phyloP scores from a whole-genome alignment of 1,140 invertebrate species.

The Saxidomus purpurata region DNA sequence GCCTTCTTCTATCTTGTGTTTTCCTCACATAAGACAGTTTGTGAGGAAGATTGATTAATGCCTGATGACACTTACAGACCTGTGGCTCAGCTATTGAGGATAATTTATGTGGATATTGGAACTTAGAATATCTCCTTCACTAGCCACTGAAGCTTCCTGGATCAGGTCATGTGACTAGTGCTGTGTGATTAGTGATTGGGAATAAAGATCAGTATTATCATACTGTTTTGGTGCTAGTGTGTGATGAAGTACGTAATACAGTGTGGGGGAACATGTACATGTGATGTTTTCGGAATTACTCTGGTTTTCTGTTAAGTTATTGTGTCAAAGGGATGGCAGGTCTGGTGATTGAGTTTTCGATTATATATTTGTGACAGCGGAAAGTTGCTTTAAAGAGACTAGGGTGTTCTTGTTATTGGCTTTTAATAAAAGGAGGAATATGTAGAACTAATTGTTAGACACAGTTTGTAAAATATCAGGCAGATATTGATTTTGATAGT shows the following conservation, averaged over 20 bases:
- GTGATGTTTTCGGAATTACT: constrained; percentile 1
- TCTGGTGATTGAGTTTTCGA: too few species aligned
- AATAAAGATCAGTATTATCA: constrained; percentile 35
- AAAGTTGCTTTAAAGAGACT: neutral
- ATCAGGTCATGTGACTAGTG: constrained; percentile 33
- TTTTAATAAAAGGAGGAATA: neutral
- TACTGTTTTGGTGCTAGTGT: constrained; percentile 17
- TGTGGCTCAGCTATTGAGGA: constrained; percentile 18
- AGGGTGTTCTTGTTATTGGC: constrained; percentile 2
- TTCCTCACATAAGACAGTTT: neutral
- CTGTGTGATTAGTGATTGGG: constrained; percentile 32
- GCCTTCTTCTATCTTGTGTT: too few species aligned
- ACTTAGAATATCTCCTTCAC: neutral
- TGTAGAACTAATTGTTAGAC: constrained; percentile 21
- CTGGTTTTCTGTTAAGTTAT: neutral
- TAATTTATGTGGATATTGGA: constrained; percentile 18
- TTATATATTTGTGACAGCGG: neutral
- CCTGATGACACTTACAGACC: constrained; percentile 16
- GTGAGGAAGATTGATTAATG: constrained; percentile 27
- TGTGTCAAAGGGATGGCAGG: neutral
- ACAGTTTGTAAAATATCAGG: neutral
- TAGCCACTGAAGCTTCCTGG: constrained; percentile 14
- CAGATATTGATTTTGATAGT: neutral
- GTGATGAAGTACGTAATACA: neutral
- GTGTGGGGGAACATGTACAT: neutral